Base-by-base conservation (phyloP, 2,797 vertebrate genomes). In the Limosa lapponica region DNA sequence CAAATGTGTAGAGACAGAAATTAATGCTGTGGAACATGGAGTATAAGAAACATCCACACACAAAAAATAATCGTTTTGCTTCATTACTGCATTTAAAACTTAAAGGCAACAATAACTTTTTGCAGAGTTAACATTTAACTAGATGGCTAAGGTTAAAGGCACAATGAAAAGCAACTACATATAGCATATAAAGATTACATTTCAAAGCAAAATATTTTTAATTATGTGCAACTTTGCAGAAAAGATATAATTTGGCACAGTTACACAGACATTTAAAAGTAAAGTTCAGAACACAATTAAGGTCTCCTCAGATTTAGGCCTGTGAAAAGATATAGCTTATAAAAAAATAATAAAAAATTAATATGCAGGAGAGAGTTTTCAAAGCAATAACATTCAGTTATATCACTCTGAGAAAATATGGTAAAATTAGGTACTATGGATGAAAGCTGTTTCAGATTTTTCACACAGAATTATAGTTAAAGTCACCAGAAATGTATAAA, bases 141-240 rank as follows among this genome's bases (percentile, higher is more conserved):
- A 74, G 36, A 71, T 34, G 6, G 10, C 58, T 84, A 74, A 73
- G 39, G 62, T 49, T 87, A 87, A 83, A 87, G 52, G 37, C 16
- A 61, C n/a, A 90, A 46, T 16, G 58, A 89, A 82, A 96, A 82
- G 25, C 10, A 71, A 87, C 59, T 74, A 49, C 10, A 48, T 10
- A 34, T 15, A 78, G 28, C 34, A 78, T 37, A 44, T 62, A 52
- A 79, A 51, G 72, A 48, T 43, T 71, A 46, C 16, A 69, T 64
- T 93, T 90, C 16, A 81, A 93, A 74, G 34, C 10, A 86, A 86
- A 41, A n/a, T 58, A 79, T 61, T 87, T 94, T 83, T 39, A 88
- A 79, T 78, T 64, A 72, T 2, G 8, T 61, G 27, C 13, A 58
- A 51, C 49, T 74, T 89, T 43, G 44, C 23, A 90, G 41, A 64